Conservation (phyloP, 2,797 vertebrate genomes). For the Podarcis siculus region DNA sequence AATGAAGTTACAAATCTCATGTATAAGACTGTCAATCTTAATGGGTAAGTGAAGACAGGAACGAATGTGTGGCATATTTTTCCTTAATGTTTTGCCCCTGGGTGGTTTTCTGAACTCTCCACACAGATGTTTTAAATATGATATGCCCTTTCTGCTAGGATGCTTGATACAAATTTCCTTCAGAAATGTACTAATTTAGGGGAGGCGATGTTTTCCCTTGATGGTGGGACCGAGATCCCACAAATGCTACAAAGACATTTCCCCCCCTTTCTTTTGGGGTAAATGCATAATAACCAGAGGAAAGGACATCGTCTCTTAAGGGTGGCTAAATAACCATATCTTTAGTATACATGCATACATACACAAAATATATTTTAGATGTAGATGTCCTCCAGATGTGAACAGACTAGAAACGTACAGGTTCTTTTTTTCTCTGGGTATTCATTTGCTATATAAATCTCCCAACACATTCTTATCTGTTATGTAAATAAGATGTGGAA, state of each 20-base stretch:
- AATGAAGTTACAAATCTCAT: slow-evolving; percentile 54
- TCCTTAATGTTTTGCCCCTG: slow-evolving; percentile 66
- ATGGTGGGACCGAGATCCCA: slow-evolving; percentile 57
- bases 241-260: slow-evolving; percentile 38
- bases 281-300: slow-evolving; percentile 64
- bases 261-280: slow-evolving; percentile 36
- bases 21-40: slow-evolving; percentile 58
- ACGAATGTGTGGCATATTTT: slow-evolving; percentile 64
- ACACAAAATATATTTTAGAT: slow-evolving; percentile 66
- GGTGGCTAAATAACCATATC: slow-evolving; percentile 70
- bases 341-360: slow-evolving; percentile 50
- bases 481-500: slow-evolving; percentile 89
- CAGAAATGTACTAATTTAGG: slow-evolving; percentile 53
- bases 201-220: slow-evolving; percentile 56
- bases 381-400: slow-evolving; percentile 76
- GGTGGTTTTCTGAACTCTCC: slow-evolving; percentile 58
- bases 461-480: slow-evolving; percentile 81
- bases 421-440: slow-evolving; percentile 72
- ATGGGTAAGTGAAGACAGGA: slow-evolving; percentile 51
- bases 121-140: slow-evolving; percentile 71
- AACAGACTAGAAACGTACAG: slow-evolving; percentile 76
- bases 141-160: slow-evolving; percentile 47
- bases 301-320: slow-evolving; percentile 55
- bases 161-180: slow-evolving; percentile 51
- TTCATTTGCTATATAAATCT: slow-evolving; percentile 83